Base-by-base conservation (phyloP, 2,888 invertebrate genomes). In the Andrena haemorrhoa region DNA sequence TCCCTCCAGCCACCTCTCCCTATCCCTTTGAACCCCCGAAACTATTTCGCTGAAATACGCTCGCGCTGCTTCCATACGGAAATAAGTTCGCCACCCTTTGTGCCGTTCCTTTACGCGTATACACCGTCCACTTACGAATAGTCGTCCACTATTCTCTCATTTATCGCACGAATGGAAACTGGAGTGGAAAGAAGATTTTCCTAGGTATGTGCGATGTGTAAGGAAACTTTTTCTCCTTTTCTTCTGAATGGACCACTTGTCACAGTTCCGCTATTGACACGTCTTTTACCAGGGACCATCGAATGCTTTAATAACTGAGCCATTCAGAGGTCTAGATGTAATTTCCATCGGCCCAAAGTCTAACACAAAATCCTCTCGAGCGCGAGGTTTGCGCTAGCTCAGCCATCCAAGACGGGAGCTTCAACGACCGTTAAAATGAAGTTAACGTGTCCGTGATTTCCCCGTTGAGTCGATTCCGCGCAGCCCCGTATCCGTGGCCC, bases 11-110 rank as follows among this genome's bases (percentile, higher is more conserved):
- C 2, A 0, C 2, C 47, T 33, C 31, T 33, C n/a, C 29, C 10
- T 8, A 53, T 79, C 71, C 35, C 56, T 80, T 80, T 58, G 63
- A 73, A 63, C 56, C 26, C 51, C n/a, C 35, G 20, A 49, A 79
- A 72, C 72, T 63, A 33, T 70, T 72, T 31, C 80, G 23, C 20
- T 10, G 47, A 47, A 70, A 76, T 53, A 63, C 41, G 12, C 8
- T 16, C 10, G 4, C 20, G 7, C 69, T 29, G 20, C 58, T 29
- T 29, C 10, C 49, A n/a, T 51, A 65, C 33, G 79, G 70, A 70
- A 79, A 79, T 78, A 78, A 77, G 78, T 69, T 49, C 51, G 41
- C 65, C 16, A 51, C 49, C 51, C 33, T 56, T 26, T 33, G 8
- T 33, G 49, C 53, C 26, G 33, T 12, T 16, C 41, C 33, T 41